These are phyloP conservation scores for Notechis scutatus DNA, from an alignment of 2,113 vertebrate genomes.

Conservation along the genomic window DNA sequence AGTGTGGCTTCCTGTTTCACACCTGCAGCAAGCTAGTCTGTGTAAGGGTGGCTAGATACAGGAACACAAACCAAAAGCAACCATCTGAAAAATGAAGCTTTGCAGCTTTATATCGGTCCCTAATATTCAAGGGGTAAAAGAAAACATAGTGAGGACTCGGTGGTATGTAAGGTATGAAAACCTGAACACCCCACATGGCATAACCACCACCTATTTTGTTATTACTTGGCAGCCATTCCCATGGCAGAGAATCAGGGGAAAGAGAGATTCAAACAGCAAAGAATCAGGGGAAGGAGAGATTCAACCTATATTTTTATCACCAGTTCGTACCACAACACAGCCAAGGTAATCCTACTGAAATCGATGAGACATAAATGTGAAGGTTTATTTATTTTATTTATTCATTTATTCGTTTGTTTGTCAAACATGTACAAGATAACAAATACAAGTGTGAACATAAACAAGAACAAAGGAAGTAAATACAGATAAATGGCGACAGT, in stretches of 20 bases:
- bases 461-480: no score
- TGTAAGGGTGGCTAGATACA: slow-evolving; percentile 23
- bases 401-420: no score
- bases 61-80: slow-evolving; percentile 37
- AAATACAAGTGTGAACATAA: no score
- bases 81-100: neutral
- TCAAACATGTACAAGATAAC: no score
- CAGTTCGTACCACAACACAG: neutral
- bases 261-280: neutral
- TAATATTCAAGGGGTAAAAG: neutral
- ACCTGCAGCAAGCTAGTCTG: slow-evolving; percentile 52
- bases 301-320: neutral
- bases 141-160: neutral
- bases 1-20: slow-evolving; percentile 83
- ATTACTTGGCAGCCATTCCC: neutral
- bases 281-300: neutral
- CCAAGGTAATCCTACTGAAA: neutral
- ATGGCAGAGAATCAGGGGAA: neutral
- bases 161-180: neutral
- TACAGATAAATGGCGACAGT: no score
- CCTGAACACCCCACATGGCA: no score
- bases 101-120: rapidly evolving
- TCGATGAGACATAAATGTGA: neutral
- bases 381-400: neutral
- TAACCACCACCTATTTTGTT: neutral